A percentile compares a stretch with the other conserved stretches of the same genome.
phyloP scores from a whole-genome alignment of 1,140 invertebrate species.

The Caerostris extrusa region DNA sequence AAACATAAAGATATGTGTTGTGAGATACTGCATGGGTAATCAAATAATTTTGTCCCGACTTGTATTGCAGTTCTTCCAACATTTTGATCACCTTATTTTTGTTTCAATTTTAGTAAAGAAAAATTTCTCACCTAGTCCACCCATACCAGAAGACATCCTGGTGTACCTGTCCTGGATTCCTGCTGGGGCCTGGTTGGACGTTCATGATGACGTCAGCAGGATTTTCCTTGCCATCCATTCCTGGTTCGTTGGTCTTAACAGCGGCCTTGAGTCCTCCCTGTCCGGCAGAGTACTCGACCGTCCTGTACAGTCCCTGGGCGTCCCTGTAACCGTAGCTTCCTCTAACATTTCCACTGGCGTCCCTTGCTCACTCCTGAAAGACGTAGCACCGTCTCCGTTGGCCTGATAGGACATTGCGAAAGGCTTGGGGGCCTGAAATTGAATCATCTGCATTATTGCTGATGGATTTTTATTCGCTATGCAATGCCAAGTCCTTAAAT shows the following conservation, averaged over 20 bases:
- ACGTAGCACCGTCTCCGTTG: not conserved
- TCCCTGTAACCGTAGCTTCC: constrained; percentile 53
- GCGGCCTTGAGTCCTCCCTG: constrained; percentile 51
- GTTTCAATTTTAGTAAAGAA: not conserved
- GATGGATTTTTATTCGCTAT: too few relatives aligned
- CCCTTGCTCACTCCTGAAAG: constrained; percentile 21
- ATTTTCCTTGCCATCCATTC: constrained; percentile 56
- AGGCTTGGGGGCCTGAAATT: not conserved
- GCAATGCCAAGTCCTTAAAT: too few relatives aligned
- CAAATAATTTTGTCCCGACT: too few relatives aligned
- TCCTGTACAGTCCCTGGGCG: constrained; percentile 54
- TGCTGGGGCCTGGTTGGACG: constrained; percentile 65
- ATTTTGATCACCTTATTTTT: too few relatives aligned
- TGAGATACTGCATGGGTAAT: not conserved
- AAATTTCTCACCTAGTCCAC: not conserved
- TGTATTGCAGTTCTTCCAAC: too few relatives aligned
- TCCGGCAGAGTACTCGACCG: constrained; percentile 60
- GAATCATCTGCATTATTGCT: too few relatives aligned
- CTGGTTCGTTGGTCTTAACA: constrained; percentile 71
- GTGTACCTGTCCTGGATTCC: constrained; percentile 69
- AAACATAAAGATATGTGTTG: too few relatives aligned
- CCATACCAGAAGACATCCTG: not conserved
- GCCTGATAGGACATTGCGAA: not conserved
- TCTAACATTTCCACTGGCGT: constrained; percentile 27
- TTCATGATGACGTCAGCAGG: constrained; percentile 69